phyloP scores from a whole-genome alignment of 92 coral and sea anemone genomes.

The Muricea muricata region DNA sequence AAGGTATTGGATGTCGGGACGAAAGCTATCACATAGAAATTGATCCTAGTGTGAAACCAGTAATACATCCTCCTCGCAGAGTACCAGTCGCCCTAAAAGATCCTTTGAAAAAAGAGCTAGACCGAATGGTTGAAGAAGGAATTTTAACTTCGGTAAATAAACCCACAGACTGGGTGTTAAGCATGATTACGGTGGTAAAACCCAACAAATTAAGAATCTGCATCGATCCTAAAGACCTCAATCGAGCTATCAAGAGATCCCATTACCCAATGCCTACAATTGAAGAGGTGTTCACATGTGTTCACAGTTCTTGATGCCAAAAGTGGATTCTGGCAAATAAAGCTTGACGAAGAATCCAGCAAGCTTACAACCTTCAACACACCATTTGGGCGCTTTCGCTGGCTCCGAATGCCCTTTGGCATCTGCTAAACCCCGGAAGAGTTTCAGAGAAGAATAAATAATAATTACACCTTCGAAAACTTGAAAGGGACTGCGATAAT shows the following conservation, averaged over 20 bases:
- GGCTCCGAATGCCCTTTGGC: slow-evolving; percentile 44
- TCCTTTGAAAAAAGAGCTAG: slow-evolving; percentile 3
- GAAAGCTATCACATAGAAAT: slow-evolving; percentile 15
- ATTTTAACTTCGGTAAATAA: slow-evolving; percentile 14
- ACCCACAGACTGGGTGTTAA: slow-evolving; percentile 24
- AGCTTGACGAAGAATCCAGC: not conserved
- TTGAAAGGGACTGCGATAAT: slow-evolving; percentile 53
- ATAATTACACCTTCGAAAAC: slow-evolving; percentile 42
- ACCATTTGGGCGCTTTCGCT: slow-evolving; percentile 28
- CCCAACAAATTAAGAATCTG: slow-evolving; percentile 30
- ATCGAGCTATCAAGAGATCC: not conserved
- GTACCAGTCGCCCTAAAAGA: slow-evolving; percentile 31
- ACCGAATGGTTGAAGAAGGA: not conserved
- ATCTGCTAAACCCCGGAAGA: slow-evolving; percentile 56
- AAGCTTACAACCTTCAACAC: slow-evolving; percentile 27
- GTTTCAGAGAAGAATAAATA: slow-evolving; percentile 43
- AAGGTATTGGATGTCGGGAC: slow-evolving; percentile 32
- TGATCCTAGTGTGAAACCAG: slow-evolving; percentile 1
- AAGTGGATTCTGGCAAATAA: slow-evolving; percentile 43
- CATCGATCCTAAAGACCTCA: slow-evolving; percentile 4
- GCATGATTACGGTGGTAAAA: slow-evolving; percentile 17
- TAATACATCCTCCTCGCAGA: slow-evolving; percentile 31
- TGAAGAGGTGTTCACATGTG: slow-evolving; percentile 10
- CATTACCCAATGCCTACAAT: slow-evolving; percentile 35
- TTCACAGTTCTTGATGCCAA: slow-evolving; percentile 40